phyloP scores from a whole-genome alignment of 2,888 invertebrate genomes.

The Sicus ferrugineus region DNA sequence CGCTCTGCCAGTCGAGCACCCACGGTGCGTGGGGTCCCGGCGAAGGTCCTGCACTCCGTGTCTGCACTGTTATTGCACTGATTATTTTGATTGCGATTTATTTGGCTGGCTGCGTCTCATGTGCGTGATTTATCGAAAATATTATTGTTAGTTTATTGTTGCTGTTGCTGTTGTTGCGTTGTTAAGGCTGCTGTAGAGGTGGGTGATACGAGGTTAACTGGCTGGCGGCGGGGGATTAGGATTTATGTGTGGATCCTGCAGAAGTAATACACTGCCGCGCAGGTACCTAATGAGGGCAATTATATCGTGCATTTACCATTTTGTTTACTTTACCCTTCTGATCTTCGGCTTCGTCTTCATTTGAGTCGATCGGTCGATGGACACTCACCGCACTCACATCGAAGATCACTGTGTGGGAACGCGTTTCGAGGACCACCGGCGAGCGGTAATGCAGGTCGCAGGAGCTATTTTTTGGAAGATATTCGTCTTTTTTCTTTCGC shows the following conservation, averaged over 20 bases:
- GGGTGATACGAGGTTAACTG: not conserved
- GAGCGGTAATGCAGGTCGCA: not conserved
- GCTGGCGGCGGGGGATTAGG: slow-evolving; percentile 10
- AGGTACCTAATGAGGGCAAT: slow-evolving; percentile 19
- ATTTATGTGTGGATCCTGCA: slow-evolving; percentile 11
- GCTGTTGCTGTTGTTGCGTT: not conserved
- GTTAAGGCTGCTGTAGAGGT: not conserved
- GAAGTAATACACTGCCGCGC: not conserved
- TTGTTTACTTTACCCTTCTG: not conserved
- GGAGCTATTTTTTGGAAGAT: too few relatives aligned
- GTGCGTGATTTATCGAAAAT: slow-evolving; percentile 21
- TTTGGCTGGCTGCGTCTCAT: slow-evolving; percentile 8
- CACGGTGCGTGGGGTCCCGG: slow-evolving; percentile 4
- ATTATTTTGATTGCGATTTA: slow-evolving; percentile 27
- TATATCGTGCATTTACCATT: not conserved
- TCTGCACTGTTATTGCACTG: slow-evolving; percentile 9
- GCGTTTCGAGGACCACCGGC: slow-evolving; percentile 7
- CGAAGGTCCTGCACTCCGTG: not conserved
- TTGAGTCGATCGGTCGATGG: not conserved
- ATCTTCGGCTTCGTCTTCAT: not conserved
- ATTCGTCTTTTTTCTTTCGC: too few relatives aligned
- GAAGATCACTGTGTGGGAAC: not conserved
- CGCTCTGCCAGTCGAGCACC: not conserved
- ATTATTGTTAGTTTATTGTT: not conserved
- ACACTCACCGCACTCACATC: slow-evolving; percentile 10